Percentiles rank a stretch among this genome's conserved stretches.
These are phyloP conservation scores for Sweltsa coloradensis DNA, from an alignment of 1,140 invertebrate genomes.

Conservation along the genomic window DNA sequence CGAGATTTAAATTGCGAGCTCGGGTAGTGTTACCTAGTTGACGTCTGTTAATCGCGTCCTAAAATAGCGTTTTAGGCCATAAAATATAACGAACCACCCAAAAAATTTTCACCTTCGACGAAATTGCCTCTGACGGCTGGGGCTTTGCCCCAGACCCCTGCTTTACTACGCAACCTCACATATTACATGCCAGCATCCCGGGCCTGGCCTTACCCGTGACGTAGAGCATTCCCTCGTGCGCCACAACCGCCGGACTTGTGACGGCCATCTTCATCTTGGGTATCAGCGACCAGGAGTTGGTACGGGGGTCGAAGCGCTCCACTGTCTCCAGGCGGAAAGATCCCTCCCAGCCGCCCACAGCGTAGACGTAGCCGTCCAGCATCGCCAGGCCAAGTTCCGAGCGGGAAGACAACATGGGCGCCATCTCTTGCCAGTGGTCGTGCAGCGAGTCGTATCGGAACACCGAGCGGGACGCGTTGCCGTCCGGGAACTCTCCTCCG, in stretches of 20 bases:
- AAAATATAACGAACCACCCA: no score
- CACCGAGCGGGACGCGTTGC: slow-evolving; percentile 33
- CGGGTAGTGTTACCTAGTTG: no score
- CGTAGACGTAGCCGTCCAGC: slow-evolving; percentile 38
- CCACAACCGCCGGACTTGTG: slow-evolving; percentile 36
- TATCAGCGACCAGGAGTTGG: slow-evolving; percentile 22
- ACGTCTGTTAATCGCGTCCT: no score
- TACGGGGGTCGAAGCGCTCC: slow-evolving; percentile 37
- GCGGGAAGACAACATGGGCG: slow-evolving; percentile 34
- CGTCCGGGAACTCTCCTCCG: slow-evolving; percentile 44
- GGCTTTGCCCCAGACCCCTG: no score
- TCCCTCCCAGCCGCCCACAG: slow-evolving; percentile 43
- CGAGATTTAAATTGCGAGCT: no score
- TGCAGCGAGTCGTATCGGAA: slow-evolving; percentile 40
- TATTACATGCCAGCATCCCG: no score
- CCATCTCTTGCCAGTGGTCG: slow-evolving; percentile 40
- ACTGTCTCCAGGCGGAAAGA: slow-evolving; percentile 35
- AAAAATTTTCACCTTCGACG: no score
- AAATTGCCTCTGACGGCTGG: no score
- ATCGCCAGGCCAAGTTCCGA: slow-evolving; percentile 38
- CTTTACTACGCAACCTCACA: no score
- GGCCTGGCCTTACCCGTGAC: slow-evolving; percentile 32
- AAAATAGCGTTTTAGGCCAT: no score
- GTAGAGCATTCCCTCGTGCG: slow-evolving; percentile 34
- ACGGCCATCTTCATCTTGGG: slow-evolving; percentile 31